Evolutionary conservation across 2,888 invertebrate genomes (phyloP), one percentile per base, ranked within the genome.

Genomic region (Empis livida): DNA sequence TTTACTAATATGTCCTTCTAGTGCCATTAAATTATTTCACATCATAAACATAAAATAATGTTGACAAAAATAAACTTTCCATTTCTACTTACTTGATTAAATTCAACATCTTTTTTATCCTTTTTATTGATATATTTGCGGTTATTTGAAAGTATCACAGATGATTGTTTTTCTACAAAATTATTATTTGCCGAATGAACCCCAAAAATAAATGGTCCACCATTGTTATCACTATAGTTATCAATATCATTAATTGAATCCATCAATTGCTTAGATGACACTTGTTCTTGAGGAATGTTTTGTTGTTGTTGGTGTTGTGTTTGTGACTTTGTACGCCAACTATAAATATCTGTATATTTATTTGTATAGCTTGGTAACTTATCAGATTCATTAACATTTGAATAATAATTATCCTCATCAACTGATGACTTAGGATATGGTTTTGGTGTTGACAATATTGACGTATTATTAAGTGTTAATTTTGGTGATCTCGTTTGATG

Each of bases 201-300:
- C 53, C 78, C 78, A 61, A 78, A 78, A 57, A 78, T 78, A 64
- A 77, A 78, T 57, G 78, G 78, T 32, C 78, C 78, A 59, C 56
- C 52, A 35, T 47, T 39, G 6, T 39, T 17, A 17, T 10, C 5
- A 38, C 16, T 39, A 39, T 39, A 11, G 17, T 13, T 17, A 17
- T 39, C 16, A 39, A 10, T 17, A 39, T 17, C 3, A 39, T 39
- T 39, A 17, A 14, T 15, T 14, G n/a, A 10, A 37, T 37, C 37
- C 5, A 10, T 14, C 6, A 15, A 15, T 3, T 37, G 14, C 8
- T 37, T 14, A 15, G 14, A 37, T 17, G 16, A 17, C 20, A 17
- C 5, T 39, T 3, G 11, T 39, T 39, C 15, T 39, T 17, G 1
- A 11, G 5, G 23, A 5, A 5, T 5, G 8, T 27, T 27, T 8